These are phyloP conservation scores for Ephialtes manifestator DNA, from an alignment of 2,888 invertebrate species.

Conservation along the genomic window DNA sequence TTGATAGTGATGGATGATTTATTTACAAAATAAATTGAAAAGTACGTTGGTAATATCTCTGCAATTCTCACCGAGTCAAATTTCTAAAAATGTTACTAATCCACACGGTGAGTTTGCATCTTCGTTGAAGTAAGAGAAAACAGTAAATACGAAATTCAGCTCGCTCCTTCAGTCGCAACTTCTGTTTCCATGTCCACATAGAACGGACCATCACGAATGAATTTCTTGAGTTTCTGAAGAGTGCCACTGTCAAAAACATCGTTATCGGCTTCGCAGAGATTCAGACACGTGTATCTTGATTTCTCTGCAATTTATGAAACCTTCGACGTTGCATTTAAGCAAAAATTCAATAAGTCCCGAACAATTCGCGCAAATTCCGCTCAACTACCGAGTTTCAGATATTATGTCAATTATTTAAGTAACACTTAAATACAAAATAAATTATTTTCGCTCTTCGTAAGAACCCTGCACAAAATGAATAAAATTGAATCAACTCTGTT, in stretches of 20 bases:
- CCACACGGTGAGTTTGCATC: not conserved
- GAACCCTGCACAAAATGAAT: too few species aligned
- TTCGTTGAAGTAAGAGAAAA: not conserved
- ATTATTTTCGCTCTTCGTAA: too few species aligned
- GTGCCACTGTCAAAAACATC: slow-evolving; percentile 89
- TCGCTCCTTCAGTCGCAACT: too few species aligned
- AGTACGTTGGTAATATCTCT: slow-evolving; percentile 12
- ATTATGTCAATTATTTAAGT: too few species aligned
- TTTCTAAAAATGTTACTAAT: not conserved
- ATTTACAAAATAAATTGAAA: slow-evolving; percentile 44
- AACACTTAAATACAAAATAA: too few species aligned
- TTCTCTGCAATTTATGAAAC: too few species aligned
- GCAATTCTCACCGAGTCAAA: not conserved
- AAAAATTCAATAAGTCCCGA: too few species aligned
- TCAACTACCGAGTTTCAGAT: too few species aligned
- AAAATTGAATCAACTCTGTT: too few species aligned
- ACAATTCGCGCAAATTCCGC: too few species aligned
- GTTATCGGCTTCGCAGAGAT: slow-evolving; percentile 86
- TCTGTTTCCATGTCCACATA: slow-evolving; percentile 90
- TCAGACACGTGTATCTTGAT: too few species aligned
- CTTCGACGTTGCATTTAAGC: too few species aligned
- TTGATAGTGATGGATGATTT: slow-evolving; percentile 32
- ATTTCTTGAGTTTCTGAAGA: slow-evolving; percentile 89
- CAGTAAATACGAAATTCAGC: slow-evolving; percentile 78
- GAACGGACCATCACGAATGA: slow-evolving; percentile 86